These are phyloP conservation scores for Cantharis flavilabris DNA, from an alignment of 2,888 invertebrate species.

Conservation along the genomic window DNA sequence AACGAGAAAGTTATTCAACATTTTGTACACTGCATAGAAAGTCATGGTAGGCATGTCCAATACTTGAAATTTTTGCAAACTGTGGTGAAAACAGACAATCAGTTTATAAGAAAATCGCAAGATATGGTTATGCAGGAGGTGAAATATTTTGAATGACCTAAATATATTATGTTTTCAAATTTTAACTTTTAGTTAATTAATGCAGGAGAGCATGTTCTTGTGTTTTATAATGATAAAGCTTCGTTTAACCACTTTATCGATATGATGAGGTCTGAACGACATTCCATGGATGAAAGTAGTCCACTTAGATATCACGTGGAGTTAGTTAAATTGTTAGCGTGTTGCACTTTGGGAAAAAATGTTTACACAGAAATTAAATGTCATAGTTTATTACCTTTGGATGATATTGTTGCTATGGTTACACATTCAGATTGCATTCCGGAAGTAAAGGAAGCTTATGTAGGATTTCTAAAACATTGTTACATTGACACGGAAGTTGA, in stretches of 20 bases:
- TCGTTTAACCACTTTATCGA: constrained; percentile 91
- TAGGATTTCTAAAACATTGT: constrained; percentile 97
- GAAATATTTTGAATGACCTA: constrained; percentile 24
- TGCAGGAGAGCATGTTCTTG: constrained; percentile 93
- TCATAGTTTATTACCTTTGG: constrained; percentile 93
- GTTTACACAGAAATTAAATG: constrained; percentile 99
- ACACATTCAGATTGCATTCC: constrained; percentile 92
- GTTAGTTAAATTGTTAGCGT: constrained; percentile 89
- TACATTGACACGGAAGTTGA: constrained; percentile 99
- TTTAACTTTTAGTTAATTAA: constrained; percentile 74
- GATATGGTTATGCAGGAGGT: constrained; percentile 99
- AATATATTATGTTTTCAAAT: not conserved
- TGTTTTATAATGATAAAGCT: constrained; percentile 95
- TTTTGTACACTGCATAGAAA: constrained; percentile 97
- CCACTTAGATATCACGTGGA: constrained; percentile 90
- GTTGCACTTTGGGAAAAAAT: constrained; percentile 99
- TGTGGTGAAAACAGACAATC: constrained; percentile 93
- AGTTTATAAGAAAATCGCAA: constrained; percentile 93
- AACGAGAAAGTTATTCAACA: constrained; percentile 95
- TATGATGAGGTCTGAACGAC: constrained; percentile 87
- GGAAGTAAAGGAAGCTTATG: constrained; percentile 97
- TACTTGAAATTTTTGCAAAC: constrained; percentile 96
- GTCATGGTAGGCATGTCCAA: constrained; percentile 89
- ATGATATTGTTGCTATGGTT: constrained; percentile 97
- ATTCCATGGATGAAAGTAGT: constrained; percentile 81